A percentile compares a stretch with the other conserved stretches of the same genome.
Conservation (phyloP, 2,797 vertebrate species). For the Pagetopsis macropterus region DNA sequence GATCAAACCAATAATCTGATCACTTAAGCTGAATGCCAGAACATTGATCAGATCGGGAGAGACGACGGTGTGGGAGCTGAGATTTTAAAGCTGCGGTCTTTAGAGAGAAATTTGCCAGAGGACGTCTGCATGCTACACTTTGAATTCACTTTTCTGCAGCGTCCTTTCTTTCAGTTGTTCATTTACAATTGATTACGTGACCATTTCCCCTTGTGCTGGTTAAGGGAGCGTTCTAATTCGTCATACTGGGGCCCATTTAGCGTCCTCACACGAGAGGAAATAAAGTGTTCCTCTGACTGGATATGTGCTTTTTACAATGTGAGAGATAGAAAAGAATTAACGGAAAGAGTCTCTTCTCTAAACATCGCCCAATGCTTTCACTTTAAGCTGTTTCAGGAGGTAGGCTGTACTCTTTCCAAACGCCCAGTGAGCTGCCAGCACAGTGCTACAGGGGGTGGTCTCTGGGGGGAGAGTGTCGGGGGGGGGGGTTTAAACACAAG, state of each 20-base stretch:
- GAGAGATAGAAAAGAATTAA: conserved; percentile 59
- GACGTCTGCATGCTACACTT: conserved; percentile 63
- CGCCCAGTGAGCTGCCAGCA: conserved; percentile 73
- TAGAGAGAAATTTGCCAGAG: conserved; percentile 53
- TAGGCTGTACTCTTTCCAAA: conserved; percentile 70
- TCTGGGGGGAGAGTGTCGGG: conserved; percentile 50
- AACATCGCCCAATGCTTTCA: conserved; percentile 61
- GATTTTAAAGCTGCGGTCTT: conserved; percentile 45
- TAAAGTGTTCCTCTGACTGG: conserved; percentile 17
- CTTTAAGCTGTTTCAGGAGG: conserved; percentile 64
- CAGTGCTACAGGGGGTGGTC: conserved; percentile 77
- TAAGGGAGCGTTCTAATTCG: conserved; percentile 15
- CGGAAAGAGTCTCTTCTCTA: conserved; percentile 30
- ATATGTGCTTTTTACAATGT: conserved; percentile 50
- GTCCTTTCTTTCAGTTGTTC: conserved; percentile 16
- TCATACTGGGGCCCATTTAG: conserved; percentile 37
- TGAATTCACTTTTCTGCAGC: conserved; percentile 33
- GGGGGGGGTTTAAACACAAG: conserved; percentile 32
- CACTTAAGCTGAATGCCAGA: conserved; percentile 54
- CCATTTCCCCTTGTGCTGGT: conserved; percentile 43
- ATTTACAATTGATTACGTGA: conserved; percentile 6
- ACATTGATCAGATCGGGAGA: conserved; percentile 56
- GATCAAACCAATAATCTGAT: conserved; percentile 66
- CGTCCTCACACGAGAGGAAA: conserved; percentile 27
- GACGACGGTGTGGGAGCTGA: conserved; percentile 40